Evolutionary conservation across 2,797 vertebrate species (phyloP).

Genomic region (Anabas testudineus): DNA sequence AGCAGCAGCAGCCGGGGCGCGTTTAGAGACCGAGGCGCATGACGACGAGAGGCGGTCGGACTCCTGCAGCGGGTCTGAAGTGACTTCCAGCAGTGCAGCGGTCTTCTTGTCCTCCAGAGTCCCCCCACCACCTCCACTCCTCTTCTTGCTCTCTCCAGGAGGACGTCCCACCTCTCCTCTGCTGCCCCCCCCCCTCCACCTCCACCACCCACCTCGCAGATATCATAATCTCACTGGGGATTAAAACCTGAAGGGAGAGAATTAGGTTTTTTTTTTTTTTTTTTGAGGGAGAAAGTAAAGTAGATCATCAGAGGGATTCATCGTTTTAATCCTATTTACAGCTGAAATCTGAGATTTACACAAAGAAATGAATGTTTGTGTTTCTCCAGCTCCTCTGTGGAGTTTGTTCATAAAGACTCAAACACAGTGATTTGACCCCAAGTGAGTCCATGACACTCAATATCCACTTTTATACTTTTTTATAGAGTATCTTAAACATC

Average conservation of each 20-base stretch:
- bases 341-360: background rate
- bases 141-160: conserved; percentile 36
- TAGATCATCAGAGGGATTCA: conserved; percentile 22
- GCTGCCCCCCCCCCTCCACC: conserved; percentile 16
- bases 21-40: conserved; percentile 24
- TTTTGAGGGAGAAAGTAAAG: background rate
- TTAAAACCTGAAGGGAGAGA: conserved; percentile 30
- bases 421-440: too few species aligned
- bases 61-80: conserved; percentile 42
- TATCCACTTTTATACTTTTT: background rate
- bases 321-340: conserved; percentile 42
- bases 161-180: conserved; percentile 69
- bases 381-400: too few species aligned
- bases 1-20: conserved; percentile 28
- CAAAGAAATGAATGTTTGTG: background rate
- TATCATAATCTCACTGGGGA: conserved; percentile 52
- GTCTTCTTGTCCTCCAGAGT: conserved; percentile 11
- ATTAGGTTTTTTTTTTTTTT: conserved; percentile 16
- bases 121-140: background rate
- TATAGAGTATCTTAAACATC: background rate
- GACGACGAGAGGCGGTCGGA: conserved; percentile 28
- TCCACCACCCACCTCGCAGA: conserved; percentile 30
- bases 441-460: background rate
- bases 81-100: conserved; percentile 43
- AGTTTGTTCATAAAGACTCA: too few species aligned